Percentiles rank a stretch among this genome's conserved stretches.
phyloP scores from a whole-genome alignment of 2,113 vertebrate genomes.

The Climacteris rufus region DNA sequence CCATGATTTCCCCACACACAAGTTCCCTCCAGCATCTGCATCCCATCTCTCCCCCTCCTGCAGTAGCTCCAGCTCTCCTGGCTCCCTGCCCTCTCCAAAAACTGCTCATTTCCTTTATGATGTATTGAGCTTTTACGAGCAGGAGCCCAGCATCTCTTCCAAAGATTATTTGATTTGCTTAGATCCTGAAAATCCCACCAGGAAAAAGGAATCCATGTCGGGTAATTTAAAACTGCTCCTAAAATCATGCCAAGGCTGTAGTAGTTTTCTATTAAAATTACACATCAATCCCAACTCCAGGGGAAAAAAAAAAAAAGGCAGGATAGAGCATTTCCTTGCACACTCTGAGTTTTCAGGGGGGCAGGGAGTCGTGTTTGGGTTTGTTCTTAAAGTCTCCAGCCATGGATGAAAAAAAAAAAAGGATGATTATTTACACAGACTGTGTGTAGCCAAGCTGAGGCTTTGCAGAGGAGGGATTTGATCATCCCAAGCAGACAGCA shows the following conservation, averaged over 20 bases:
- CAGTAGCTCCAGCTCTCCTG: constrained; percentile 23
- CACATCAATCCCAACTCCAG: background rate
- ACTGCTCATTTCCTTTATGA: constrained; percentile 59
- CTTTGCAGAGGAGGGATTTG: background rate
- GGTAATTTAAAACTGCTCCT: constrained; percentile 30
- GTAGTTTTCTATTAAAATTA: background rate
- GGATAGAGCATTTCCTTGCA: background rate
- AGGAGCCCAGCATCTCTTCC: constrained; percentile 20
- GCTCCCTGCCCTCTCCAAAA: constrained; percentile 9
- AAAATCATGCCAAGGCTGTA: background rate
- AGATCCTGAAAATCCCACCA: constrained; percentile 47
- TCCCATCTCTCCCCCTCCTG: background rate
- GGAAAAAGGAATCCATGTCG: constrained; percentile 18
- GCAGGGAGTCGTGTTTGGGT: background rate
- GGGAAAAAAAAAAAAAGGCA: background rate
- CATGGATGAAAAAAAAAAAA: background rate
- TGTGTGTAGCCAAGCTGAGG: background rate
- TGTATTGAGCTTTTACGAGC: constrained; percentile 8
- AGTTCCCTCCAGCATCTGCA: background rate
- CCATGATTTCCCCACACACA: background rate
- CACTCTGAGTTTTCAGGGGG: background rate
- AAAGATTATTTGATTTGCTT: constrained; percentile 42
- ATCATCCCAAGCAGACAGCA: background rate
- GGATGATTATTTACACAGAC: background rate
- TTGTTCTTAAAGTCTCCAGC: background rate